Evolutionary conservation across 2,888 invertebrate species (phyloP), one percentile per base, ranked within the genome.

Genomic region (Apodemia mormo): DNA sequence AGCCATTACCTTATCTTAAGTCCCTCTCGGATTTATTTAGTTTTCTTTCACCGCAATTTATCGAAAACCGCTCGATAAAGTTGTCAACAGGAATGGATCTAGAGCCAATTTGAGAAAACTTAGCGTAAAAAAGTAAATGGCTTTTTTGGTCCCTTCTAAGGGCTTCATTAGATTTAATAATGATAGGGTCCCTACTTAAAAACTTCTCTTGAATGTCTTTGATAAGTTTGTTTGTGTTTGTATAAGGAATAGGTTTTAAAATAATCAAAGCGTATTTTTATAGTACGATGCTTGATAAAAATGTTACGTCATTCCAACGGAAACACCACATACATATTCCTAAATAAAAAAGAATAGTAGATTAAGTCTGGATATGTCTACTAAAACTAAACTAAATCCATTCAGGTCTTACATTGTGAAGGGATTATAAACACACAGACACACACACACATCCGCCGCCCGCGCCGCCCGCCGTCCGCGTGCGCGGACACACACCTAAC

Each of bases 1-100:
- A 88, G 84, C 92, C 92, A 92, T 93, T 93, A 92, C 93, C 92
- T 93, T 93, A 93, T 93, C 92, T 93, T 89, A 93, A 93, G 93
- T 90, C 92, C 89, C 87, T 91, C 90, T 90, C 87, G 92, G 92
- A 93, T 92, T 93, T 92, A 93, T 92, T 92, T 92, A 92, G 92
- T 92, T 91, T 92, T 92, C 91, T 91, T 90, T 89, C 87, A 89
- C 90, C 90, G 90, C 92, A 90, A 92, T 92, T 92, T 92, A 92
- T 92, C 92, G 93, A 90, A 92, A 91, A 90, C 88, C 91, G 89
- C 86, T 92, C 92, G 93, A 93, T 93, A 92, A 92, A 91, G 88
- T 92, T 92, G 92, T 92, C 92, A 93, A 92, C 92, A 91, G 87
- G 85, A 92, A 92, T 88, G 89, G 90, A 90, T 92, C 90, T 87